Conservation (phyloP, 2,113 vertebrate genomes). For the Zosterops hypoxanthus region DNA sequence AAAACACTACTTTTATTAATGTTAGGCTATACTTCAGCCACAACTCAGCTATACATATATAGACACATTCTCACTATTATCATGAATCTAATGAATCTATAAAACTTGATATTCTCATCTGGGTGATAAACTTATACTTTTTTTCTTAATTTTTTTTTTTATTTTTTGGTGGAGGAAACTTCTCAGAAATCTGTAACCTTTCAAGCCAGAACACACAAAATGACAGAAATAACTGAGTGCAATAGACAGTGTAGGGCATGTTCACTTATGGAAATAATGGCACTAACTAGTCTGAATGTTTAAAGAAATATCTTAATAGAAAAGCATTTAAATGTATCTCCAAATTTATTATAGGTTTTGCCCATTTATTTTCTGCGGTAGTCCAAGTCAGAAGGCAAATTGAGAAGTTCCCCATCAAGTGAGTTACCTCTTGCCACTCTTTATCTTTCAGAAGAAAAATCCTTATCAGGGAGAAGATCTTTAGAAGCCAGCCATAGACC, state of each 20-base stretch:
- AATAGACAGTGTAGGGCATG: accelerated
- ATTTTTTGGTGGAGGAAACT: background rate
- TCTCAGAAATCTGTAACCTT: background rate
- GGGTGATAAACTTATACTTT: background rate
- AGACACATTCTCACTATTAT: background rate
- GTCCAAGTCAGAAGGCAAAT: background rate
- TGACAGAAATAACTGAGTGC: background rate
- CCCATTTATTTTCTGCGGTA: background rate
- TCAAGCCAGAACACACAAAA: background rate
- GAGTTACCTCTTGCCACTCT: background rate
- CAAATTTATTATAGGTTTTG: accelerated
- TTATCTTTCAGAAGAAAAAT: conserved; percentile 35
- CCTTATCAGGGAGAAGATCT: background rate
- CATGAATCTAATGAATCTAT: no score
- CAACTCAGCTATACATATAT: background rate
- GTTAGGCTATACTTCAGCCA: background rate
- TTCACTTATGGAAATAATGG: background rate
- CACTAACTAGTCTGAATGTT: background rate
- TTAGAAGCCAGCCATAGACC: background rate
- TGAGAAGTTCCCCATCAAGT: background rate
- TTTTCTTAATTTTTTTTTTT: background rate
- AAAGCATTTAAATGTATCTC: background rate
- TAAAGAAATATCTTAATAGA: background rate
- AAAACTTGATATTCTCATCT: background rate
- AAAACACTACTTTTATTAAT: background rate